Evolutionary conservation across 2,888 invertebrate species (phyloP).

Genomic region (Lithophane semibrunnea): DNA sequence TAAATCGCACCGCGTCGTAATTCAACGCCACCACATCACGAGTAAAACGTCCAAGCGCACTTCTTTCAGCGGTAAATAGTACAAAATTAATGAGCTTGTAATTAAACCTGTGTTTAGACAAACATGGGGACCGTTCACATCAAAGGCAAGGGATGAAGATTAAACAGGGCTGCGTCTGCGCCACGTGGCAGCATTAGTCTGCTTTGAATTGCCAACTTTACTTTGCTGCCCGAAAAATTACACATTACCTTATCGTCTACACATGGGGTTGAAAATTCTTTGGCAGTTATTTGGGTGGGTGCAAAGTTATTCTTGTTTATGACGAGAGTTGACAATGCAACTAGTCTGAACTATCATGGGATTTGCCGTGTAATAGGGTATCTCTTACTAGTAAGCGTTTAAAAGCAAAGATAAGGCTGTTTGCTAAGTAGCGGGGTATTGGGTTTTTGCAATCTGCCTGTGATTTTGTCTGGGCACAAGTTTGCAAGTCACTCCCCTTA

Average conservation of each 20-base stretch:
- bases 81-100: slow-evolving; percentile 89
- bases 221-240: slow-evolving; percentile 9
- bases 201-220: slow-evolving; percentile 72
- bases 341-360: slow-evolving; percentile 88
- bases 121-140: slow-evolving; percentile 85
- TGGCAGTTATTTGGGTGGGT: slow-evolving; percentile 7
- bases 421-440: slow-evolving; percentile 73
- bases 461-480: slow-evolving; percentile 51
- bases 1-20: slow-evolving; percentile 55
- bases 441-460: slow-evolving; percentile 74
- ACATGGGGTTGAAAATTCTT: slow-evolving; percentile 64
- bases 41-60: slow-evolving; percentile 63
- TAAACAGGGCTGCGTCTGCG: slow-evolving; percentile 87
- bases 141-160: slow-evolving; percentile 87
- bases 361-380: slow-evolving; percentile 86
- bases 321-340: slow-evolving; percentile 85
- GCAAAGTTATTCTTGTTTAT: slow-evolving; percentile 67
- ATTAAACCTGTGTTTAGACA: slow-evolving; percentile 88
- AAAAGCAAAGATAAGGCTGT: slow-evolving; percentile 79
- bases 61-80: slow-evolving; percentile 82
- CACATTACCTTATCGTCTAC: slow-evolving; percentile 16
- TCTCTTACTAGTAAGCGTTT: slow-evolving; percentile 80
- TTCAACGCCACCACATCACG: slow-evolving; percentile 50
- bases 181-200: slow-evolving; percentile 86
- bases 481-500: slow-evolving; percentile 61